Conservation (phyloP, 2,113 vertebrate species). For the Castor canadensis region DNA sequence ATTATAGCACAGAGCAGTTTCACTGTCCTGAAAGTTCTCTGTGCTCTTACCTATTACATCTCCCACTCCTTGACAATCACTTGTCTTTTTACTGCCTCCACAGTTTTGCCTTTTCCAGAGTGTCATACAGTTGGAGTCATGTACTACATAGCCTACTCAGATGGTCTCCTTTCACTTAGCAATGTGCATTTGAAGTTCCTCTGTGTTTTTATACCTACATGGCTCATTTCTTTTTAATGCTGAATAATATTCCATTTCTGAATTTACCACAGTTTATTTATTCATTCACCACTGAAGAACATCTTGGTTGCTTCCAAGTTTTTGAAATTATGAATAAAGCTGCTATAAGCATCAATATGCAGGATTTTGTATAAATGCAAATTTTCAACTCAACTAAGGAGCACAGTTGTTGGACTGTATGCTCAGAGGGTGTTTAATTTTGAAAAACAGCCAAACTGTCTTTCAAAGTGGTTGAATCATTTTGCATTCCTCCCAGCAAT, state of each 20-base stretch:
- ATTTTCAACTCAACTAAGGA: background rate
- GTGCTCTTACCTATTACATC: background rate
- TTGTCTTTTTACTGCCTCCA: background rate
- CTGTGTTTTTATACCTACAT: background rate
- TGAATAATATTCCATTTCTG: background rate
- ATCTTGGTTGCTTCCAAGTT: background rate
- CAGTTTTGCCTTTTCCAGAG: background rate
- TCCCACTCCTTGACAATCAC: background rate
- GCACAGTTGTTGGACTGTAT: background rate
- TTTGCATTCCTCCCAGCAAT: background rate
- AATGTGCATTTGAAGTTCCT: background rate
- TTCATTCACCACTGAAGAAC: background rate
- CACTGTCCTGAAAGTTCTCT: background rate
- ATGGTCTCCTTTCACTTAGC: background rate
- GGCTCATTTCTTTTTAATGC: background rate
- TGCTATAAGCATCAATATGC: background rate
- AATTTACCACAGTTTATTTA: too few relatives aligned
- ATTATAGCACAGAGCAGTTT: background rate
- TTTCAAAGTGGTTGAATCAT: background rate
- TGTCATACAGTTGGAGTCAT: too few relatives aligned
- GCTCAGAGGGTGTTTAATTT: background rate
- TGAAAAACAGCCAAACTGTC: background rate
- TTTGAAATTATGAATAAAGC: background rate
- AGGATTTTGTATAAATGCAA: background rate
- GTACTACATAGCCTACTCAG: background rate